Evolutionary conservation across 2,113 vertebrate species (phyloP).

Genomic region (Puma concolor): DNA sequence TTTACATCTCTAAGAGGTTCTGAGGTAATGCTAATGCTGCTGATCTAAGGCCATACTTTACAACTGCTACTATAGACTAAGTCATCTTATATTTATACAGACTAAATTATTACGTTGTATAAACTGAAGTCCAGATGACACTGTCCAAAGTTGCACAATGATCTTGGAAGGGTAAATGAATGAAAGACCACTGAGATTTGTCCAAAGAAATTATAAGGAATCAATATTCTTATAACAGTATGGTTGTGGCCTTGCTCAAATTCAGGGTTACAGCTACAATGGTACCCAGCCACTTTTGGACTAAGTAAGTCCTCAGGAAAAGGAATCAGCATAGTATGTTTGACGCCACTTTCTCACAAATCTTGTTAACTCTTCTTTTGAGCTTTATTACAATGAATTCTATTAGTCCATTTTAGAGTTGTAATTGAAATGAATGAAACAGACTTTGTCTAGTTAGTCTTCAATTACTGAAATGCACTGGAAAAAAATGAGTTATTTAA

Average conservation of each 20-base stretch:
- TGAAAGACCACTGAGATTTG: background rate
- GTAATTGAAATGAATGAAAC: conserved; percentile 20
- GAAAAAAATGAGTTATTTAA: background rate
- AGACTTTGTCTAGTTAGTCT: background rate
- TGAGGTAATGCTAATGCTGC: background rate
- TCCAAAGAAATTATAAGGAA: background rate
- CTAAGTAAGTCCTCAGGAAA: background rate
- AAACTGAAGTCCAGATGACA: background rate
- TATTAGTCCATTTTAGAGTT: background rate
- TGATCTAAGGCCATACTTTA: background rate
- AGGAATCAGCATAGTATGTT: background rate
- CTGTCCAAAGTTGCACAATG: background rate
- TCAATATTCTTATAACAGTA: background rate
- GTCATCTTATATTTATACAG: background rate
- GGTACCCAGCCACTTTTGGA: background rate
- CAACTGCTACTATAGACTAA: background rate
- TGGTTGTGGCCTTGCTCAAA: background rate
- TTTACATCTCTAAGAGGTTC: background rate
- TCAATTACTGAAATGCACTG: background rate
- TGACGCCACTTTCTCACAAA: background rate
- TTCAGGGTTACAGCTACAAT: background rate
- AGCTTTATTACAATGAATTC: background rate
- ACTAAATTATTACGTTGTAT: background rate
- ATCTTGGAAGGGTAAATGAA: background rate
- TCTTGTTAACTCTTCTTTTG: background rate